Base-by-base conservation (phyloP, 2,113 vertebrate genomes). In the Anolis carolinensis region DNA sequence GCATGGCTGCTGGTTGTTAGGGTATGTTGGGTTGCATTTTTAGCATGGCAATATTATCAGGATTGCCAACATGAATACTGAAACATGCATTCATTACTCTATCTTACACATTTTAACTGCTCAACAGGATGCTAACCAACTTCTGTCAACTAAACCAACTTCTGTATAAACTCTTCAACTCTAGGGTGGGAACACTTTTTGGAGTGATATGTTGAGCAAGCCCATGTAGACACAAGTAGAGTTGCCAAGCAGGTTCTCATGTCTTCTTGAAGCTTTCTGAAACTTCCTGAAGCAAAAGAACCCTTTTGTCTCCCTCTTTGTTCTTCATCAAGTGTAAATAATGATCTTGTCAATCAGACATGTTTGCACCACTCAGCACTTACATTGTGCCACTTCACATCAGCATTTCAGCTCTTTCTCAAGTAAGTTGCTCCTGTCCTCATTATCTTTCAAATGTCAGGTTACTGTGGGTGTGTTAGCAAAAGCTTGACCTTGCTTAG, bases 261-360 rank as follows among this genome's bases (percentile, higher is more conserved):
- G 81, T 65, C 18, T 65, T 75, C 62, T 20, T 48, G 13, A 21
- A 9, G 13, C 4, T 20, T 77, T 27, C 30, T 48, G 13, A 21
- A 9, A 7, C 7, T 20, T 77, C 34, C 50, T 71, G 52, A 39
- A 39, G 32, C 27, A 79, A 76, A 25, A 50, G 10, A 79, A 7
- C 21, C 25, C 27, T 80, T 80, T 62, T 8, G 8, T 44, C 7
- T 72, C 52, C 11, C 27, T 44, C 68, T 18, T 34, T 79, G 76
- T 79, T 79, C 52, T 68, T 27, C 18, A 44, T 72, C 76, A 71
- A 79, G 67, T 79, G 25, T 44, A 63, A 83, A 86, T 79, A 79
- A 86, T 86, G 50, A 72, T 71, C 65, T 71, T 85, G 75, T 71
- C 84, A 71, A 79, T 85, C 65, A 79, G 8, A 85, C 11, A 83